phyloP scores from a whole-genome alignment of 2,888 invertebrate species.

The Sinopyrophorus schimmeli region DNA sequence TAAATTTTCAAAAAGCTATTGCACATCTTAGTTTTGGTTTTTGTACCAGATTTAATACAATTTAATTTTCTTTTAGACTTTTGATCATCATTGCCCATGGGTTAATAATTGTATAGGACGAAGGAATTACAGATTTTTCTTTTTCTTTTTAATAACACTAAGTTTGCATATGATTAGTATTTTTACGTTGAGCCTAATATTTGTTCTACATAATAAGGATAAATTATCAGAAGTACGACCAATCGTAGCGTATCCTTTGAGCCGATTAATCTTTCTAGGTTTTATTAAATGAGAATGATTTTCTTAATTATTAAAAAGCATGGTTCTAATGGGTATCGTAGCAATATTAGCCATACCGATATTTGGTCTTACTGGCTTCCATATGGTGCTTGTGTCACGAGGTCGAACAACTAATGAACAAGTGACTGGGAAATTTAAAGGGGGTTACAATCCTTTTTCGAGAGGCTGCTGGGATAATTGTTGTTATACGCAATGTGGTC shows the following conservation, averaged over 20 bases:
- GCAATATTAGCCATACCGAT: conserved; percentile 93
- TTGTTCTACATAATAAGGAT: conserved; percentile 84
- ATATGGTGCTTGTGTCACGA: conserved; percentile 93
- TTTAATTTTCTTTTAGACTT: conserved; percentile 81
- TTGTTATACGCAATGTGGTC: conserved; percentile 93
- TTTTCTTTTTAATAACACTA: conserved; percentile 95
- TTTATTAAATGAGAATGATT: neutral
- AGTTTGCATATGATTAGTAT: conserved; percentile 98
- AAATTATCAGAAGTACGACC: conserved; percentile 78
- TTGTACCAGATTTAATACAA: neutral
- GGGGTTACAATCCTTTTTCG: conserved; percentile 98
- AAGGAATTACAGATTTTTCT: conserved; percentile 97
- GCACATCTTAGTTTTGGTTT: neutral
- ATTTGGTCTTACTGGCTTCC: conserved; percentile 96
- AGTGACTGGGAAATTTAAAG: conserved; percentile 98
- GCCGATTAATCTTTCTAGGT: neutral
- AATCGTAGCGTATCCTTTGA: conserved; percentile 84
- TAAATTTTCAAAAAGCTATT: no score
- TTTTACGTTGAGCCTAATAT: conserved; percentile 90
- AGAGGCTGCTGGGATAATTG: conserved; percentile 95
- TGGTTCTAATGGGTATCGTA: conserved; percentile 90
- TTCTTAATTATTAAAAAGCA: conserved; percentile 59
- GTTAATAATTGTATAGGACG: conserved; percentile 97
- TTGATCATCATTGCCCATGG: conserved; percentile 99
- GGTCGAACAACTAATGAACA: conserved; percentile 99